A percentile compares a stretch with the other conserved stretches of the same genome.
phyloP scores from a whole-genome alignment of 2,113 vertebrate genomes.

The Nyctibius bracteatus region DNA sequence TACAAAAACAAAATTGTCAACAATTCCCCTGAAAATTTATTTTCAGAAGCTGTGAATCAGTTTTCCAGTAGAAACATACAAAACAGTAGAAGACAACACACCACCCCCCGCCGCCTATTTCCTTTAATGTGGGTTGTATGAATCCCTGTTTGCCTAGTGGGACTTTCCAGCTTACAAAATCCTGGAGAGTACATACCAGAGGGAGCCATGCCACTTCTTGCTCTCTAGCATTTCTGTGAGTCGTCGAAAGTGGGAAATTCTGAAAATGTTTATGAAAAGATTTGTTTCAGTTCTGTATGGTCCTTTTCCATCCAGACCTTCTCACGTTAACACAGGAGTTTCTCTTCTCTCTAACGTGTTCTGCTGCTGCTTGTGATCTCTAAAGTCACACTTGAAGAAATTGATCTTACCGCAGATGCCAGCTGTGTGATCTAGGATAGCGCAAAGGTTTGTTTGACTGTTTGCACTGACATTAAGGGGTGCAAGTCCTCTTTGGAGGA shows the following conservation, averaged over 20 bases:
- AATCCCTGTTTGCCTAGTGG: not conserved
- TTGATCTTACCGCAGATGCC: not conserved
- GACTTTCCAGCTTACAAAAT: not conserved
- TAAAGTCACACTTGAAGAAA: not conserved
- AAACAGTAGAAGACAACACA: not conserved
- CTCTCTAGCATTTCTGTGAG: not conserved
- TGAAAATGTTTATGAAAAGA: not conserved
- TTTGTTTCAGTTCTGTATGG: not conserved
- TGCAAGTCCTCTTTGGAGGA: not conserved
- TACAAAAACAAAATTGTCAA: not conserved
- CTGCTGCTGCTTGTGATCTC: not conserved
- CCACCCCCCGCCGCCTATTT: rapidly evolving
- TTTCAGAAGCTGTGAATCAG: not conserved
- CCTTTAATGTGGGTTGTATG: not conserved
- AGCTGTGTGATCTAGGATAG: not conserved
- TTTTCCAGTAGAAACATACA: not conserved
- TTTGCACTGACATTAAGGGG: not conserved
- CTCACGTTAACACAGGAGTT: not conserved
- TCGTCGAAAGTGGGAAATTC: not conserved
- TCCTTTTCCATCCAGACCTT: not conserved
- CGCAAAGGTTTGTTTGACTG: not conserved
- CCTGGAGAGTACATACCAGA: not conserved
- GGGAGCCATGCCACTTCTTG: not conserved
- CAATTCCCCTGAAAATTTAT: not conserved
- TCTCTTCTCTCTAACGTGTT: not conserved